These are phyloP conservation scores for Disparrhopalites patrizii DNA, from an alignment of 2,888 invertebrate genomes.

Conservation along the genomic window DNA sequence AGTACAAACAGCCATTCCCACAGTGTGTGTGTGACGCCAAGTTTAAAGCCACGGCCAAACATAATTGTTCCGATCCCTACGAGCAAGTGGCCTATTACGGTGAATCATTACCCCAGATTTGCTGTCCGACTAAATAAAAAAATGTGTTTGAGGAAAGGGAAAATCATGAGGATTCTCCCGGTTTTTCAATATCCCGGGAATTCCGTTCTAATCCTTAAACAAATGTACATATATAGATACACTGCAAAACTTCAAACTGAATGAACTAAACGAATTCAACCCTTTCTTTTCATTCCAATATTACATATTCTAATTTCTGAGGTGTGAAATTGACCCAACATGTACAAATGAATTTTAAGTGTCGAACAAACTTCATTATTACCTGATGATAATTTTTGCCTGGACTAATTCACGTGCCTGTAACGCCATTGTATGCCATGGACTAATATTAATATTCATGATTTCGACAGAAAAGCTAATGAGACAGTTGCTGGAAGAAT, in stretches of 20 bases:
- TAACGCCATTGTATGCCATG: too few species aligned
- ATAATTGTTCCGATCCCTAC: background rate
- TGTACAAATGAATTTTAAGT: background rate
- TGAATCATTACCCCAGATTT: background rate
- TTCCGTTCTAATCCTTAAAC: too few species aligned
- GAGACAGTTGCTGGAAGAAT: too few species aligned
- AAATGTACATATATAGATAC: too few species aligned
- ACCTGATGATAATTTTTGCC: background rate
- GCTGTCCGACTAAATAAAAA: background rate
- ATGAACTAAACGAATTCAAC: too few species aligned
- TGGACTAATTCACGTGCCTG: background rate
- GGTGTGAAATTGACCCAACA: background rate
- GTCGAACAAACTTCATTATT: background rate
- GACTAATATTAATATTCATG: too few species aligned
- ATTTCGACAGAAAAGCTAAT: too few species aligned
- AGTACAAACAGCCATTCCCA: background rate
- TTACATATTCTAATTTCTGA: background rate
- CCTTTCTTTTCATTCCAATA: too few species aligned
- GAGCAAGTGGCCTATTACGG: constrained; percentile 6
- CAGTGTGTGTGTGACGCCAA: background rate
- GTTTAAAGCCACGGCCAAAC: background rate
- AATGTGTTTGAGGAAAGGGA: too few species aligned
- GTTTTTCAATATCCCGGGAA: too few species aligned
- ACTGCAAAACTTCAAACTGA: too few species aligned
- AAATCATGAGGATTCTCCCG: too few species aligned